Evolutionary conservation across 2,888 invertebrate genomes (phyloP), one percentile per base, ranked within the genome.

Genomic region (Caradrina clavipalpis): DNA sequence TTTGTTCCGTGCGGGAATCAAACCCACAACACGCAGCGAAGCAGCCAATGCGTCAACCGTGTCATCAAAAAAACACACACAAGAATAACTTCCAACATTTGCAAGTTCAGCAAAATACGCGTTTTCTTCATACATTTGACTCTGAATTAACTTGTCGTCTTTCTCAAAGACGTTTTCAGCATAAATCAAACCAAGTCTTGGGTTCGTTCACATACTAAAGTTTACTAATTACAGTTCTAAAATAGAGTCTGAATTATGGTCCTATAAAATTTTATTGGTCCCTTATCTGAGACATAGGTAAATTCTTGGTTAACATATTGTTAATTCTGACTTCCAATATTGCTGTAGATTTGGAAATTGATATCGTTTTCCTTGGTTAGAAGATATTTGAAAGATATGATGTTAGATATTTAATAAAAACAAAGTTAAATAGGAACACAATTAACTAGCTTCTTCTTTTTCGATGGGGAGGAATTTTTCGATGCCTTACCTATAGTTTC

Each of bases 221-320:
- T 81, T 81, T 56, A 39, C 56, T 80, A 83, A 73, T 81, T 81
- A 77, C 55, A 56, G 51, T 58, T 80, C 65, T 61, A 45, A 61
- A 69, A 68, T 73, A 68, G 65, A 67, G 47, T 39, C 26, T 82
- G 66, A 73, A 67, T 80, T 72, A 76, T 68, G 72, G 26, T 22
- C 35, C 45, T 60, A 58, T 79, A 66, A 82, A 79, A 68, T 76
- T 62, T 66, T 69, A 72, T 65, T 55, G 63, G 35, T 26, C 56
- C 69, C 67, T 71, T 75, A 82, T 79, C 70, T 71, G 13, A 51
- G 42, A 57, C 42, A 56, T 56, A 69, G 26, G 55, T 49, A 15
- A 35, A 50, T 53, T 56, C n/a, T 65, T 62, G 54, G 49, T 45
- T 65, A 11, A 47, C 58, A 60, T 76, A 63, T 55, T 19, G 51